Evolutionary conservation across 2,113 vertebrate species (phyloP), one percentile per base, ranked within the genome.

Genomic region (Ciconia maguari): DNA sequence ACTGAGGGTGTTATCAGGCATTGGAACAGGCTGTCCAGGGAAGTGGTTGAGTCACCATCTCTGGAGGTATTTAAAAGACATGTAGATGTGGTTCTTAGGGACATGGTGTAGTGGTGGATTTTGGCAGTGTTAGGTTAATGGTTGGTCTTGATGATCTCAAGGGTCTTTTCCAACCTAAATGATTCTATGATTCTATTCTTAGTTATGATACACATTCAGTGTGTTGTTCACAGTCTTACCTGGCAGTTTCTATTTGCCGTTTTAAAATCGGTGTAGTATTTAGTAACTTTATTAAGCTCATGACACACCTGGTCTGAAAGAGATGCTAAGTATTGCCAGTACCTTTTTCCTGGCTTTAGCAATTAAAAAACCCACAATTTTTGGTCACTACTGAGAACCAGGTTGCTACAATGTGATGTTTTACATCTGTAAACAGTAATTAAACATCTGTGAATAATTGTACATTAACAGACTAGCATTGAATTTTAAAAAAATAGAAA

Each of bases 391-490:
- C 51, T 90, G 89, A 79, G 42, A 90, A 65, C 6, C 2, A 26
- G 71, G 13, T 49, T 86, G 36, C 36, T 91, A 77, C 85, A 93
- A 64, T 60, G 18, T 55, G 34, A 38, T 79, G 20, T 7, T 85
- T 83, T 89, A 52, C 34, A 60, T 90, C 70, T 92, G 44, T 78
- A 78, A 90, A 81, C n/a, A 64, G 32, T 78, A 95, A 81, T 93
- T 84, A 92, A 93, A 72, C 54, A 71, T 74, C 80, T 92, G 74
- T 83, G 55, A 85, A 64, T 87, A 89, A 78, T 44, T 84, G 57
- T 49, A 57, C 46, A 51, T 61, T 51, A 85, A 82, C 44, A 86
- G 57, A 83, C 60, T 64, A 75, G 17, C 20, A 44, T 0, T 41
- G 29, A 91, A 65, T 58, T 88, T 88, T 4, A 8, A 18, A 64